phyloP scores from a whole-genome alignment of 1,140 invertebrate genomes.

The Bursaphelenchus mucronatus region DNA sequence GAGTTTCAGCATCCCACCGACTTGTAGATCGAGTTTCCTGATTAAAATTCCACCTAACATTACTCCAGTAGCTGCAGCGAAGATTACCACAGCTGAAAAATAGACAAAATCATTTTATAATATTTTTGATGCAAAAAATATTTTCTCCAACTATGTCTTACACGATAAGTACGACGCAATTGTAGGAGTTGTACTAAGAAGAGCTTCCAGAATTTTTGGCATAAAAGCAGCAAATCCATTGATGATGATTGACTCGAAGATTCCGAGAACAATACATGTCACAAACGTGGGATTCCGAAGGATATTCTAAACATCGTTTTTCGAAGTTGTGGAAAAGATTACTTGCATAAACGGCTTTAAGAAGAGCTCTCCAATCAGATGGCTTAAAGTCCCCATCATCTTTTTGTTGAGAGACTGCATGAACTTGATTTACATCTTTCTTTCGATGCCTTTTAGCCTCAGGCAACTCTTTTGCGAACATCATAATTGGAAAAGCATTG shows the following conservation, averaged over 20 bases:
- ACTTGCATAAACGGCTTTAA: conserved; percentile 43
- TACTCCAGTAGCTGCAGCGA: conserved; percentile 58
- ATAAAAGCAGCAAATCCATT: conserved; percentile 60
- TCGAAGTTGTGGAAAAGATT: background rate
- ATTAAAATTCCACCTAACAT: conserved; percentile 58
- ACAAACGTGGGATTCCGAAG: conserved; percentile 59
- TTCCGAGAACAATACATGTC: conserved; percentile 54
- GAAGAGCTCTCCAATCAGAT: conserved; percentile 40
- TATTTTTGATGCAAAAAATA: background rate
- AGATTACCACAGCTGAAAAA: conserved; percentile 57
- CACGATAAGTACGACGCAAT: conserved; percentile 56
- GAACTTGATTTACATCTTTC: conserved; percentile 58
- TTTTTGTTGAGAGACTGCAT: conserved; percentile 50
- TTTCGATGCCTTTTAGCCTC: conserved; percentile 56
- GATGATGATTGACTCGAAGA: conserved; percentile 60
- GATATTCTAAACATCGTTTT: conserved; percentile 48
- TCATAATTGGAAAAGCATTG: conserved; percentile 54
- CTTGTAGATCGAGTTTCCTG: conserved; percentile 49
- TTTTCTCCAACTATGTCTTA: conserved; percentile 26
- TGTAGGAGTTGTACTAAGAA: conserved; percentile 55
- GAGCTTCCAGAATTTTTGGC: conserved; percentile 59
- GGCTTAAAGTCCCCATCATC: conserved; percentile 38
- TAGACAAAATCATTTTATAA: background rate
- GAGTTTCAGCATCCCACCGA: conserved; percentile 60
- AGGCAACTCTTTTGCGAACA: conserved; percentile 46